These are phyloP conservation scores for Mesorhabditis spiculigera DNA, from an alignment of 2,888 invertebrate genomes.

Conservation along the genomic window DNA sequence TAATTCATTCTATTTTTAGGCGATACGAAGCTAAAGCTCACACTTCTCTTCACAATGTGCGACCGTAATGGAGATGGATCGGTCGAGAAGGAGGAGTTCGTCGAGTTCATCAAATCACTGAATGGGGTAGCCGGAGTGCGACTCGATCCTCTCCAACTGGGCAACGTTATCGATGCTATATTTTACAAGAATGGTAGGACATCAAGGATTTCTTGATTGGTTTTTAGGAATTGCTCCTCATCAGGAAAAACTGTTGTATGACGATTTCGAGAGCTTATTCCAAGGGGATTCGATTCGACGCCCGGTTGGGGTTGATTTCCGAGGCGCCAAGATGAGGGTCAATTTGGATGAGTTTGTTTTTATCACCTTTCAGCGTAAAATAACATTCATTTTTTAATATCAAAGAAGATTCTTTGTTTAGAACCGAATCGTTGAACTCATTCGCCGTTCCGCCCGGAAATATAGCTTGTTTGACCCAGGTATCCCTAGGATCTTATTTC, in stretches of 20 bases:
- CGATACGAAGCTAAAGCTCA: conserved; percentile 60
- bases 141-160: conserved; percentile 38
- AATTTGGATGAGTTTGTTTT: conserved; percentile 45
- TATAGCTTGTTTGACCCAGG: conserved; percentile 13
- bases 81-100: conserved; percentile 86
- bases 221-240: conserved; percentile 36
- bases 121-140: conserved; percentile 52
- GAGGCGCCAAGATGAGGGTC: conserved; percentile 45
- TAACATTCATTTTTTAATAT: neutral
- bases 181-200: conserved; percentile 23
- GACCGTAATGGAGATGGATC: conserved; percentile 89
- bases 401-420: conserved; percentile 21
- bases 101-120: conserved; percentile 74
- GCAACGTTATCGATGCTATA: conserved; percentile 31
- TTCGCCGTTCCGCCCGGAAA: conserved; percentile 45
- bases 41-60: conserved; percentile 95
- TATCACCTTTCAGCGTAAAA: neutral
- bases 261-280: conserved; percentile 55
- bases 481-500: conserved; percentile 8
- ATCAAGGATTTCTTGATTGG: neutral
- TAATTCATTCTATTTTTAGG: neutral
- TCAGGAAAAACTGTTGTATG: conserved; percentile 35
- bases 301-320: conserved; percentile 54
- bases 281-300: conserved; percentile 38
- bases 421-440: conserved; percentile 54